A percentile compares a stretch with the other conserved stretches of the same genome.
Evolutionary conservation across 2,113 vertebrate genomes (phyloP).

Genomic region (Gymnogyps californianus): DNA sequence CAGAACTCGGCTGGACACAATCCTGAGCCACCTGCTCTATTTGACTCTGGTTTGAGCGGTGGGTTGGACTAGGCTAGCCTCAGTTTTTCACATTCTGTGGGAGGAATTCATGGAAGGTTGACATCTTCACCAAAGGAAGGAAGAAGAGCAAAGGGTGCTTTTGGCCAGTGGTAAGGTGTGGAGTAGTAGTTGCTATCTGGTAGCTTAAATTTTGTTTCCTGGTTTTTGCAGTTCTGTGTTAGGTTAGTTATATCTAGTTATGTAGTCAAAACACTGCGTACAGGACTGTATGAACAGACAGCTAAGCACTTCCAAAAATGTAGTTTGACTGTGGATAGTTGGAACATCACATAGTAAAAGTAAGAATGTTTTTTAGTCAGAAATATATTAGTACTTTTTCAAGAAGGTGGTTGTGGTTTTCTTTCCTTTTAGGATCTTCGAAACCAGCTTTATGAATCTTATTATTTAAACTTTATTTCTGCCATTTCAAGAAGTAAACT

Average conservation of each 20-base stretch:
- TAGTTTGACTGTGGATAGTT: not conserved
- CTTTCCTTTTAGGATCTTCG: conserved; percentile 85
- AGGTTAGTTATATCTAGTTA: not conserved
- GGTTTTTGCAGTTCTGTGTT: not conserved
- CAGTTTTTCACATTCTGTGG: not conserved
- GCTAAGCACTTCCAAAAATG: not conserved
- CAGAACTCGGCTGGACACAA: not conserved
- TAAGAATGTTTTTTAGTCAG: not conserved
- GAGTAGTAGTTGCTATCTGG: not conserved
- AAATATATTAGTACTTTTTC: not conserved
- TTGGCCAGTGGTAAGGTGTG: not conserved
- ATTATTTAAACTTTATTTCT: conserved; percentile 98
- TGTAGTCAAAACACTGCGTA: not conserved
- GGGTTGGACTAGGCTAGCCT: not conserved
- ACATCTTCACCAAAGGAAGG: not conserved
- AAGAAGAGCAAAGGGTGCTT: not conserved
- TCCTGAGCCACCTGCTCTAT: not conserved
- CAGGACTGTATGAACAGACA: not conserved
- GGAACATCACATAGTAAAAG: not conserved
- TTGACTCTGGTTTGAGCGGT: not conserved
- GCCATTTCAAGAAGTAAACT: conserved; percentile 97
- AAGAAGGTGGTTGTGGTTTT: not conserved
- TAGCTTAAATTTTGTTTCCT: not conserved
- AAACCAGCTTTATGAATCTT: conserved; percentile 94
- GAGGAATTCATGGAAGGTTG: not conserved